Conservation (phyloP, 2,888 invertebrate species). For the Epistrophella euchroma region DNA sequence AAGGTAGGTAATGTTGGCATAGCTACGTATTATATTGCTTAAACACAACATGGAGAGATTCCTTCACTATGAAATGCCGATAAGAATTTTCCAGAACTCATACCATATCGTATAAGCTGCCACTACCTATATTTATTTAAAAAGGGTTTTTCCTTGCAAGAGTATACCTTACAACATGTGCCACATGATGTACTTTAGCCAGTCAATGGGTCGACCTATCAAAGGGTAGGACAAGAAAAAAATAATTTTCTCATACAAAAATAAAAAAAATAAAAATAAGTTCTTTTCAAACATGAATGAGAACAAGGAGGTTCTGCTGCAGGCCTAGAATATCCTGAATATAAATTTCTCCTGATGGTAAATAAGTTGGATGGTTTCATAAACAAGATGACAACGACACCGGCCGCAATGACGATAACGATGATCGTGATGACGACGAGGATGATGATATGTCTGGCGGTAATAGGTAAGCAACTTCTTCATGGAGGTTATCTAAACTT, state of each 20-base stretch:
- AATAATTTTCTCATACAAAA: background rate
- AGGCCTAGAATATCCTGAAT: conserved; percentile 71
- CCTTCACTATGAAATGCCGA: conserved; percentile 30
- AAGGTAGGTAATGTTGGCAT: conserved; percentile 46
- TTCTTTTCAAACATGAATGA: conserved; percentile 56
- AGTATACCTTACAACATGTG: conserved; percentile 40
- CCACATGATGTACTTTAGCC: conserved; percentile 37
- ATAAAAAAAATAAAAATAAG: conserved; percentile 7
- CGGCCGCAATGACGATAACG: conserved; percentile 19
- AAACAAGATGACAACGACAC: conserved; percentile 72
- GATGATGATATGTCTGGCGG: conserved; percentile 46
- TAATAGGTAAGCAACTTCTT: conserved; percentile 1
- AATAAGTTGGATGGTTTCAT: conserved; percentile 66
- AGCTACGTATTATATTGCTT: conserved; percentile 3
- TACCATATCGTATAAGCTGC: background rate
- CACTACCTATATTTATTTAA: background rate
- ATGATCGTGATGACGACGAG: conserved; percentile 44
- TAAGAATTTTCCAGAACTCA: conserved; percentile 39
- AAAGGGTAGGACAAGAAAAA: conserved; percentile 46
- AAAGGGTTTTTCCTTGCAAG: conserved; percentile 3
- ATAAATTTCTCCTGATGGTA: conserved; percentile 57
- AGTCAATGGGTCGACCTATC: conserved; percentile 72
- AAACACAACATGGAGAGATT: conserved; percentile 24
- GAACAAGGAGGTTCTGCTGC: conserved; percentile 37
- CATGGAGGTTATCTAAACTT: conserved; percentile 2